Conservation (phyloP, 2,888 invertebrate species). For the Heliconius erato region DNA sequence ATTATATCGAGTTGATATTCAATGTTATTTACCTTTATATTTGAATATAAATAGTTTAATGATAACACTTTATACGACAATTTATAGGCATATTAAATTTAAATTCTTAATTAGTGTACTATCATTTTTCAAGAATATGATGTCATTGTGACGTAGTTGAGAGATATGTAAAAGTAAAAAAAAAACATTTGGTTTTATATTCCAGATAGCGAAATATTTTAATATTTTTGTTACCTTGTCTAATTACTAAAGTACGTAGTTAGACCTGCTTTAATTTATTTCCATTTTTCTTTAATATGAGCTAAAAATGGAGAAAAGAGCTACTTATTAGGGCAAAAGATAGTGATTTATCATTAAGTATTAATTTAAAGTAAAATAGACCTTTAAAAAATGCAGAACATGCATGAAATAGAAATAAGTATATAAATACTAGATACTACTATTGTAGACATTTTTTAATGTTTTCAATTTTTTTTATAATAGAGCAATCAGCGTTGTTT, state of each 20-base stretch:
- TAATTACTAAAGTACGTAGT: too few relatives aligned
- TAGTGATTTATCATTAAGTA: too few relatives aligned
- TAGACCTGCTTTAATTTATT: too few relatives aligned
- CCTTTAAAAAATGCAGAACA: too few relatives aligned
- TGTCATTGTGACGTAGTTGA: background rate
- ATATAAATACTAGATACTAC: background rate
- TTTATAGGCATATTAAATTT: background rate
- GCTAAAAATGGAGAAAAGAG: too few relatives aligned
- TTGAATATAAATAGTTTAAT: background rate
- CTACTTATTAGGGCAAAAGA: too few relatives aligned
- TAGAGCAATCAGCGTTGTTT: background rate
- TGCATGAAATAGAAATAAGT: too few relatives aligned
- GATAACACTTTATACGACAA: background rate
- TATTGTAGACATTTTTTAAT: background rate
- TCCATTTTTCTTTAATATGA: too few relatives aligned
- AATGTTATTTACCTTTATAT: background rate
- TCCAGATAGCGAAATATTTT: too few relatives aligned
- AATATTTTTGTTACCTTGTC: too few relatives aligned
- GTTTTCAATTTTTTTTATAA: background rate
- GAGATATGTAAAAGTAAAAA: background rate
- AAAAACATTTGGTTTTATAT: background rate
- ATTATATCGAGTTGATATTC: background rate
- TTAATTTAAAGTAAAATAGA: too few relatives aligned
- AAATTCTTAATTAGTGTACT: background rate
- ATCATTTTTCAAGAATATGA: background rate